A percentile compares a stretch with the other conserved stretches of the same genome.
Evolutionary conservation across 2,888 invertebrate genomes (phyloP).

Genomic region (Hypomecis atomaria): DNA sequence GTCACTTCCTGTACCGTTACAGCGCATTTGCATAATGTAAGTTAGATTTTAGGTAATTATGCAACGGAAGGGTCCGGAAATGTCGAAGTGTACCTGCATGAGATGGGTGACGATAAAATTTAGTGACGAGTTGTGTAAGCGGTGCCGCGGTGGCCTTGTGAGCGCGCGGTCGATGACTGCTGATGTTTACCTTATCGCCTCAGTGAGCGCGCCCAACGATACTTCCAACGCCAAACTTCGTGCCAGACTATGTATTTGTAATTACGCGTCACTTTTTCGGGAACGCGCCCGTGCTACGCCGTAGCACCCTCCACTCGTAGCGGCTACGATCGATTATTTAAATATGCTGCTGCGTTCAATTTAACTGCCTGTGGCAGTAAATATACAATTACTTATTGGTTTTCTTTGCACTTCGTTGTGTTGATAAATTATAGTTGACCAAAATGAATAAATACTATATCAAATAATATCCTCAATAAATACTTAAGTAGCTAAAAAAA

Average conservation of each 20-base stretch:
- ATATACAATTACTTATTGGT: too few species aligned
- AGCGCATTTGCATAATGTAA: slow-evolving; percentile 47
- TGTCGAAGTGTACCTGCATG: slow-evolving; percentile 38
- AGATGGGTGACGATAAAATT: slow-evolving; percentile 62
- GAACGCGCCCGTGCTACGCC: slow-evolving; percentile 51
- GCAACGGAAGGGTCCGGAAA: slow-evolving; percentile 34
- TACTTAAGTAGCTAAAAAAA: too few species aligned
- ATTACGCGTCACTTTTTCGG: slow-evolving; percentile 48
- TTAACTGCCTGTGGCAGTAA: too few species aligned
- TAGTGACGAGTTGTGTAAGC: slow-evolving; percentile 74
- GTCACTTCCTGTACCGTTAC: slow-evolving; percentile 51
- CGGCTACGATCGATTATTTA: slow-evolving; percentile 12
- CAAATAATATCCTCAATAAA: too few species aligned
- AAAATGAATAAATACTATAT: too few species aligned
- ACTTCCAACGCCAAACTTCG: slow-evolving; percentile 60
- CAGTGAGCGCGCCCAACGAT: slow-evolving; percentile 71
- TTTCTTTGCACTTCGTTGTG: too few species aligned
- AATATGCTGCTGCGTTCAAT: neutral
- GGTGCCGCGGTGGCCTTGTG: slow-evolving; percentile 68
- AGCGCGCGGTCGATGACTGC: slow-evolving; percentile 74
- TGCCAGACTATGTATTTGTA: slow-evolving; percentile 51
- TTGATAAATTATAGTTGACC: too few species aligned
- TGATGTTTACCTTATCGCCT: slow-evolving; percentile 78
- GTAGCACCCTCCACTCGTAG: slow-evolving; percentile 46
- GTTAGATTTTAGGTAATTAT: slow-evolving; percentile 32